Conservation (phyloP, 2,113 vertebrate species). For the Otolemur garnettii region DNA sequence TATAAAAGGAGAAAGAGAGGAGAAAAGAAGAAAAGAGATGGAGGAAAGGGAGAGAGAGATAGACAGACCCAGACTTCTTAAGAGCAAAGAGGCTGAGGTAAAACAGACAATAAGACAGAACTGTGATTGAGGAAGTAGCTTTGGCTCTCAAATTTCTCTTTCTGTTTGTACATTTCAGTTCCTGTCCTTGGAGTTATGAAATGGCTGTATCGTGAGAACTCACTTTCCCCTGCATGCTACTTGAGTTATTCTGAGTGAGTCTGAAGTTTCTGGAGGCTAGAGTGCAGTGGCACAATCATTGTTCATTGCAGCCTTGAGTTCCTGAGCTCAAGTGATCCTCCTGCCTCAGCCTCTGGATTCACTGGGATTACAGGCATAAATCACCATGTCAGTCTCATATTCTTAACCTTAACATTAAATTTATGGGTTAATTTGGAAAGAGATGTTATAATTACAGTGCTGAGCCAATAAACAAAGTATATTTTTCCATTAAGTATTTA, state of each 20-base stretch:
- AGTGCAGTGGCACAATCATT: too few relatives aligned
- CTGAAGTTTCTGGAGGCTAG: not conserved
- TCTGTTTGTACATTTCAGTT: not conserved
- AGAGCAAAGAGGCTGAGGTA: not conserved
- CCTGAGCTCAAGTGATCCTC: too few relatives aligned
- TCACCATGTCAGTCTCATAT: not conserved
- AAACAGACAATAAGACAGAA: not conserved
- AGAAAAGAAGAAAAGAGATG: not conserved
- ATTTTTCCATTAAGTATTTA: not conserved
- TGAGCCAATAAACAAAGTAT: not conserved
- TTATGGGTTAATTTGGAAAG: not conserved
- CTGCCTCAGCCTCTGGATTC: too few relatives aligned
- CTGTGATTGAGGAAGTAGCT: not conserved
- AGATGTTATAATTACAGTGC: not conserved
- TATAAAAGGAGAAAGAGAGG: not conserved
- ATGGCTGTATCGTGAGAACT: not conserved
- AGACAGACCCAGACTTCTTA: not conserved
- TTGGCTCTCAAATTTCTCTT: not conserved
- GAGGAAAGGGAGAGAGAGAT: not conserved
- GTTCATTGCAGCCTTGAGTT: too few relatives aligned
- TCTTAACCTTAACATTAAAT: conserved; percentile 3
- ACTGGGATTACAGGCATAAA: too few relatives aligned
- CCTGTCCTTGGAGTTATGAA: not conserved
- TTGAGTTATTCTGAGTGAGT: not conserved
- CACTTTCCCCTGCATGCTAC: not conserved